Conservation (phyloP, 2,888 invertebrate species). For the Asteroscopus sphinx region DNA sequence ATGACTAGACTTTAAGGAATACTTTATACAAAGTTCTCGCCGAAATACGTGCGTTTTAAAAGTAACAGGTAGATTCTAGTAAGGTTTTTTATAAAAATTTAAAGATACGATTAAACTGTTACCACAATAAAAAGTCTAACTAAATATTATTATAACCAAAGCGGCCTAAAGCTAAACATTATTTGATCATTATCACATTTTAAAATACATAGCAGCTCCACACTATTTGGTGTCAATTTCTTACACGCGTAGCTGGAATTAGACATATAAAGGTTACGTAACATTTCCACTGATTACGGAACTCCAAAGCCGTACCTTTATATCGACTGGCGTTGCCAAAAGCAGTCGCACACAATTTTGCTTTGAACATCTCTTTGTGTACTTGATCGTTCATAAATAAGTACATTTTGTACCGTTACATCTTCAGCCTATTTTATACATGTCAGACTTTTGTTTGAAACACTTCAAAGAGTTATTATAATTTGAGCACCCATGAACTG, state of each 20-base stretch:
- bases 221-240: slow-evolving; percentile 1
- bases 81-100: too few relatives aligned
- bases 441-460: slow-evolving; percentile 1
- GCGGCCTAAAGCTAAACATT: too few relatives aligned
- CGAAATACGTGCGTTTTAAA: too few relatives aligned
- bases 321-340: slow-evolving; percentile 55
- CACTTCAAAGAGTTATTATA: not conserved
- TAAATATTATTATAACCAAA: too few relatives aligned
- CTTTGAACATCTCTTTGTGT: slow-evolving; percentile 58
- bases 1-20: not conserved
- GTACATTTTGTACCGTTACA: slow-evolving; percentile 26
- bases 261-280: slow-evolving; percentile 12
- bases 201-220: not conserved
- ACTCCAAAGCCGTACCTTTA: slow-evolving; percentile 53
- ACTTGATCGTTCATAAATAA: slow-evolving; percentile 50
- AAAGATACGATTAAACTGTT: too few relatives aligned
- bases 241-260: not conserved
- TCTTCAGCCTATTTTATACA: slow-evolving; percentile 6
- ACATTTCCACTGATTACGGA: slow-evolving; percentile 34
- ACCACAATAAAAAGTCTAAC: too few relatives aligned
- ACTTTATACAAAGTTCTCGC: too few relatives aligned
- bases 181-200: not conserved
- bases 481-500: not conserved
- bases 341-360: slow-evolving; percentile 53
- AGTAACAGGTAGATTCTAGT: too few relatives aligned